These are phyloP conservation scores for Trissolcus japonicus DNA, from an alignment of 2,888 invertebrate genomes.

Conservation along the genomic window DNA sequence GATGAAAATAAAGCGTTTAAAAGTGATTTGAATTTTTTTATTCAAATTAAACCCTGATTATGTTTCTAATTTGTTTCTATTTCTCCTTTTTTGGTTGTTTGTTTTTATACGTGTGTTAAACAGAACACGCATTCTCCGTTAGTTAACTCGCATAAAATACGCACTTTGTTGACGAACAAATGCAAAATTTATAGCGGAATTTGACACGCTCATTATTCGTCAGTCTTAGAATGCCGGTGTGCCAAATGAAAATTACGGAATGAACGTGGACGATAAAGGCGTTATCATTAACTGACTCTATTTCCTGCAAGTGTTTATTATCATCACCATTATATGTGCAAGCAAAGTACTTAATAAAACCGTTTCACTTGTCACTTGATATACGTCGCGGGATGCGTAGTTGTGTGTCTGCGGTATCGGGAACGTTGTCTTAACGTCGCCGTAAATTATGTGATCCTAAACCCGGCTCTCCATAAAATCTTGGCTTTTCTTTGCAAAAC, in stretches of 20 bases:
- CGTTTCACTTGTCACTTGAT: conserved; percentile 56
- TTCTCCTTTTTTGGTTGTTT: too few relatives aligned
- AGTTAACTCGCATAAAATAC: conserved; percentile 26
- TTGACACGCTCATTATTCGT: conserved; percentile 43
- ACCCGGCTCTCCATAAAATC: conserved; percentile 45
- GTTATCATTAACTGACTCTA: conserved; percentile 52
- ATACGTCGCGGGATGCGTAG: conserved; percentile 39
- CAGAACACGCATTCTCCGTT: conserved; percentile 18
- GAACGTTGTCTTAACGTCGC: conserved; percentile 41
- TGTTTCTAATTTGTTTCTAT: too few relatives aligned
- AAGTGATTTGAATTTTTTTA: too few relatives aligned
- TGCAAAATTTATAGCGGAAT: conserved; percentile 29
- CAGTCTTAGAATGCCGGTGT: conserved; percentile 22
- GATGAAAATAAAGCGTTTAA: too few relatives aligned
- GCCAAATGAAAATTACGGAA: conserved; percentile 37
- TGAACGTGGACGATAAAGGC: conserved; percentile 44
- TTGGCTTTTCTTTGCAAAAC: conserved; percentile 47
- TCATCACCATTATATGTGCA: conserved; percentile 44
- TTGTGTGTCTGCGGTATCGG: conserved; percentile 23
- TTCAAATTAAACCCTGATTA: too few relatives aligned
- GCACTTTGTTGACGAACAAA: conserved; percentile 42
- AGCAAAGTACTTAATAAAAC: conserved; percentile 55
- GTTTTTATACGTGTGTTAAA: too few relatives aligned
- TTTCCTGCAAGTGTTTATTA: conserved; percentile 53
- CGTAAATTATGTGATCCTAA: conserved; percentile 46